Conservation (phyloP, 1,140 invertebrate species). For the Proctacanthus coquilletti region DNA sequence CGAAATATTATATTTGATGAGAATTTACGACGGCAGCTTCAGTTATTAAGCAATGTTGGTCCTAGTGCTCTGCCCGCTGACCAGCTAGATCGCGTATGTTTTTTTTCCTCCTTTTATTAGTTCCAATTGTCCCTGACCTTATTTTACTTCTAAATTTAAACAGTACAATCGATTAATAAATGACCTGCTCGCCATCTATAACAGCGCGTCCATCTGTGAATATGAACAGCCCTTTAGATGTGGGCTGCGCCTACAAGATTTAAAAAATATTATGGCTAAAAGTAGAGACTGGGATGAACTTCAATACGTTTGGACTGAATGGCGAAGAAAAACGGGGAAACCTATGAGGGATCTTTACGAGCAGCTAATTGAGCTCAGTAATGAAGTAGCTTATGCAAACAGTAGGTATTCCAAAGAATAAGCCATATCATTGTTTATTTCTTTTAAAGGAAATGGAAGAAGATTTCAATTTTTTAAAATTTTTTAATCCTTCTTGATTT, state of each 20-base stretch:
- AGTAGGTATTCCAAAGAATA: slow-evolving; percentile 41
- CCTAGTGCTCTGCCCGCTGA: slow-evolving; percentile 67
- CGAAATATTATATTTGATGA: slow-evolving; percentile 50
- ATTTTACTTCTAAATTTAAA: slow-evolving; percentile 16
- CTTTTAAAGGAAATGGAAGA: neutral
- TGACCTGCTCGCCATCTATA: slow-evolving; percentile 78
- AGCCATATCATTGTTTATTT: slow-evolving; percentile 2
- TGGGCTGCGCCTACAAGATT: slow-evolving; percentile 63
- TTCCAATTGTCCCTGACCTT: neutral
- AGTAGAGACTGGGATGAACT: slow-evolving; percentile 73
- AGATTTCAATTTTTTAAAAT: neutral
- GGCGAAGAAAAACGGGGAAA: slow-evolving; percentile 62
- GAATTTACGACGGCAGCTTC: slow-evolving; percentile 53
- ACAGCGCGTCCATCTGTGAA: slow-evolving; percentile 69
- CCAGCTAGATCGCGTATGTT: slow-evolving; percentile 63
- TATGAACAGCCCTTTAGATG: slow-evolving; percentile 69
- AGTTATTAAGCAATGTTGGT: slow-evolving; percentile 64
- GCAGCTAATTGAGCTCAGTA: slow-evolving; percentile 67
- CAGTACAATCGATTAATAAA: slow-evolving; percentile 75
- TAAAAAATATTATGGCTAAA: slow-evolving; percentile 47
- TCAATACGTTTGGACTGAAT: slow-evolving; percentile 74
- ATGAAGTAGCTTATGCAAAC: slow-evolving; percentile 71
- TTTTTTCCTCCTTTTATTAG: neutral
- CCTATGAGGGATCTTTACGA: slow-evolving; percentile 67
- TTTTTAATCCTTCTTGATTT: neutral